Evolutionary conservation across 2,888 invertebrate genomes (phyloP), one percentile per base, ranked within the genome.

Genomic region (Thera obeliscata): DNA sequence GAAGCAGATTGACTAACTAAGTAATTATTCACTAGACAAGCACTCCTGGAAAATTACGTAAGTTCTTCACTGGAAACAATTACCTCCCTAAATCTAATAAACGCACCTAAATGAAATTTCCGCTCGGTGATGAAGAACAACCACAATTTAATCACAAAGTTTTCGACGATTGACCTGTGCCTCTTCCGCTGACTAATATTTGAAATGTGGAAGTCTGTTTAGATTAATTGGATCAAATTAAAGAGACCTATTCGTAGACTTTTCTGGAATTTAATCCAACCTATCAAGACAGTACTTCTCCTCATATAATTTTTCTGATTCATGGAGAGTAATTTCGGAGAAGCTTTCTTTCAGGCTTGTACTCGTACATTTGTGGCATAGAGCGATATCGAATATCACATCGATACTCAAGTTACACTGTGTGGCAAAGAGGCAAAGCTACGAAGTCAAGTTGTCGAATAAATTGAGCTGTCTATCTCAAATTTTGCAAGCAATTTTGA

Each of bases 51-150:
- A 54, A 35, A 36, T 55, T 36, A 36, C 55, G 8, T 3, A 3
- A 52, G 33, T 55, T 55, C 55, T 55, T 55, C n/a, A n/a, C 11
- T 5, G 36, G 36, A 52, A 50, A 50, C 52, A 67, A 63, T 56
- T 56, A 56, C 43, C 56, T 66, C 58, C 49, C 64, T 69, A 74
- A 74, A 72, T 72, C 69, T 65, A 70, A 70, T 72, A 67, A 56
- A 64, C 65, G 63, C 36, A 52, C 56, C 41, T 64, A 72, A 70
- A 68, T 69, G 58, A 62, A 62, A 64, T 69, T 67, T 66, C 55
- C 57, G 56, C 60, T 59, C 49, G 54, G 64, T 60, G 69, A 68
- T 71, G 63, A 66, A 64, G 58, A 33, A 52, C 22, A 33, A 52
- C 33, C 52, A 33, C 52, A 33, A 69, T 56, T 49, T 56, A 68